Conservation (phyloP, 2,113 vertebrate genomes). For the Chinchilla lanigera region DNA sequence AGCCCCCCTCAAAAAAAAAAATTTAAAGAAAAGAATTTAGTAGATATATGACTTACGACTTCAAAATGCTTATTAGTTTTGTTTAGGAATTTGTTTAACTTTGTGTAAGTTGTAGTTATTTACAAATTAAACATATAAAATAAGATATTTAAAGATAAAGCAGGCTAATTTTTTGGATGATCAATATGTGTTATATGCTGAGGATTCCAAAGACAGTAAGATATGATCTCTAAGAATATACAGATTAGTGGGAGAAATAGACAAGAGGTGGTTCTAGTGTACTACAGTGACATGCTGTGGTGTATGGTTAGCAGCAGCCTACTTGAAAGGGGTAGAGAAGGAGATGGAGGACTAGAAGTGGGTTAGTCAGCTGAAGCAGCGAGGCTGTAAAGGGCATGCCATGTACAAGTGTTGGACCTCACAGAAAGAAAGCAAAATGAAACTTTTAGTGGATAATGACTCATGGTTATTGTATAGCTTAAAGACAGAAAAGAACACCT, state of each 20-base stretch:
- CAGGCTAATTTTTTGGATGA: background rate
- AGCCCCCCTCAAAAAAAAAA: no score
- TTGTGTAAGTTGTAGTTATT: conserved; percentile 7
- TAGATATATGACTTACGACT: background rate
- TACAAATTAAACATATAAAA: background rate
- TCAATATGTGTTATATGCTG: background rate
- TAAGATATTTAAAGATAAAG: conserved; percentile 33
- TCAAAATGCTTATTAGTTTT: conserved; percentile 37
- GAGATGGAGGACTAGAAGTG: background rate
- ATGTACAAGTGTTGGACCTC: background rate
- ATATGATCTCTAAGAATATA: background rate
- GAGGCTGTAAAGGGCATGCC: background rate
- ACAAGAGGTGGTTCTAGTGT: background rate
- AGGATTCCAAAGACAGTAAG: background rate
- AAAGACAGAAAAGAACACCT: background rate
- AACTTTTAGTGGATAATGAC: background rate
- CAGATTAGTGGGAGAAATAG: background rate
- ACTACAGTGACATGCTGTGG: background rate
- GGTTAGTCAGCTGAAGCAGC: background rate
- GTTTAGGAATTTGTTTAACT: conserved; percentile 27
- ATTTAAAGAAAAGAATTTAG: no score
- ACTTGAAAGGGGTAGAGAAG: background rate
- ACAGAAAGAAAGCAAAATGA: background rate
- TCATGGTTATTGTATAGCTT: background rate
- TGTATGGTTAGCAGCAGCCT: background rate